These are phyloP conservation scores for Drosophila melanogaster DNA, from an alignment of 1,140 invertebrate species.

Conservation along the genomic window Release_6_plus_ISO1_MT NT_033777.3:20757001-20757500, in stretches of 20 bases:
- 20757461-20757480: constrained; percentile 46
- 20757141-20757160: constrained; percentile 28
- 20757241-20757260: constrained; percentile 68
- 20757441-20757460: constrained; percentile 67
- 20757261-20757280: constrained; percentile 9
- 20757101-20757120: constrained; percentile 38
- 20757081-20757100: constrained; percentile 35
- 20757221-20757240: constrained; percentile 50
- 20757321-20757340: constrained; percentile 49
- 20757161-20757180: neutral
- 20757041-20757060: constrained; percentile 49
- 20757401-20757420: constrained; percentile 28
- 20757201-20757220: constrained; percentile 4
- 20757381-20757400: constrained; percentile 60
- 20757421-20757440: constrained; percentile 51
- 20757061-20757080: constrained; percentile 33
- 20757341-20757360: constrained; percentile 43
- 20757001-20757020: constrained; percentile 62
- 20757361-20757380: constrained; percentile 13
- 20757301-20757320: constrained; percentile 24
- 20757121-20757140: constrained; percentile 35
- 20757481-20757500: constrained; percentile 63
- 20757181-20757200: neutral
- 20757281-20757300: constrained; percentile 43
- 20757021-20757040: constrained; percentile 34